A percentile compares a stretch with the other conserved stretches of the same genome.
These are phyloP conservation scores for Collichthys lucidus DNA, from an alignment of 2,113 vertebrate genomes.

Conservation along the genomic window DNA sequence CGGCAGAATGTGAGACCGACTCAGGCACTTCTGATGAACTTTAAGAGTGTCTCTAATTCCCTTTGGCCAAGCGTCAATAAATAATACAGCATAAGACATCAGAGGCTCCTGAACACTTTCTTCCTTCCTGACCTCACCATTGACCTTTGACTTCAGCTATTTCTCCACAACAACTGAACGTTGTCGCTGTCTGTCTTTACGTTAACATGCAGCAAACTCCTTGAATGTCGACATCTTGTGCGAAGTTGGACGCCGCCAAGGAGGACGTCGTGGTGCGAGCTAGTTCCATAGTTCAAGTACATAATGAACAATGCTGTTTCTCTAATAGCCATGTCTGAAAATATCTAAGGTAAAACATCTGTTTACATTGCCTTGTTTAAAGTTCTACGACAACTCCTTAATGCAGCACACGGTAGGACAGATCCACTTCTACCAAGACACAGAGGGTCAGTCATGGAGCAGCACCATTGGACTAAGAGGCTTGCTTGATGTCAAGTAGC, in stretches of 20 bases:
- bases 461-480: background rate
- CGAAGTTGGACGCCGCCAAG: too few species aligned
- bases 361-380: background rate
- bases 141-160: too few species aligned
- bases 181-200: background rate
- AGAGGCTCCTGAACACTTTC: too few species aligned
- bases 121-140: too few species aligned
- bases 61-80: too few species aligned
- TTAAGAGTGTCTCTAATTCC: too few species aligned
- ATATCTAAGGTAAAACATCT: background rate
- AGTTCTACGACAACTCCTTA: background rate
- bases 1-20: too few species aligned
- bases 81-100: too few species aligned
- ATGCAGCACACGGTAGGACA: background rate
- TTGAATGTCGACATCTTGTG: background rate
- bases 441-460: conserved; percentile 4
- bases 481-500: background rate
- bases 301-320: background rate
- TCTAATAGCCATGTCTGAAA: background rate
- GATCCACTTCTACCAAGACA: conserved; percentile 7
- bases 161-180: too few species aligned
- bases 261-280: too few species aligned
- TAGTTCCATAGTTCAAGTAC: background rate
- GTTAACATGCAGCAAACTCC: background rate
- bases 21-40: too few species aligned